Evolutionary conservation across 2,797 vertebrate species (phyloP), one percentile per base, ranked within the genome.

Genomic region (Columba guinea): DNA sequence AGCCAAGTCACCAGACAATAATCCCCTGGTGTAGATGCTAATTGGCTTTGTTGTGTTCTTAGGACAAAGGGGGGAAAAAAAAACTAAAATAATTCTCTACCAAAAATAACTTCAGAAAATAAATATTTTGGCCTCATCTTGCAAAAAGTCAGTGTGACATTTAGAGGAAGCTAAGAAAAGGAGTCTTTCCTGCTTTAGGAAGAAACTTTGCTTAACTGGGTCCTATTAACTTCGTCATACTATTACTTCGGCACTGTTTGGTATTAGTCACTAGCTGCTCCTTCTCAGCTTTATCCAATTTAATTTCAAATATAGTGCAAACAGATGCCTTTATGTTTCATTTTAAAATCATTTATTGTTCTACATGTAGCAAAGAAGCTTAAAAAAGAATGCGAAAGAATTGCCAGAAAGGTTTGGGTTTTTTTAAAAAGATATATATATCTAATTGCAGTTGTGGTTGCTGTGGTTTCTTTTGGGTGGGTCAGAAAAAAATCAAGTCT

Each of bases 301-400:
- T 95, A 94, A 92, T 96, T 97, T 95, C 84, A 91, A 97, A 90
- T 95, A 73, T 82, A 94, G 95, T 86, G 92, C 90, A 85, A 80
- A 92, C 68, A 89, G 91, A 96, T 94, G 95, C 94, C 92, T 95
- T 94, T 94, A 92, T 95, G 94, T 94, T 97, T 97, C 92, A 91
- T 97, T 96, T 97, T 97, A 74, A 95, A 97, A 94, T 97, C 92
- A 97, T 97, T 97, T 97, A 96, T 97, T 97, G 96, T 90, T 96
- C 92, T 97, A 89, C 96, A 94, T 91, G 94, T 92, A 94, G 94
- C 95, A 94, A 93, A 94, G 92, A 79, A 75, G 91, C 95, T 95
- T 96, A 95, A 93, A 96, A 97, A 97, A 96, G 96, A 89, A 96
- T 93, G 82, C 3, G 5, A 96, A 93, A 87, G 81, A 81, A 96